Conservation (phyloP, 2,797 vertebrate genomes). For the Spizella passerina region DNA sequence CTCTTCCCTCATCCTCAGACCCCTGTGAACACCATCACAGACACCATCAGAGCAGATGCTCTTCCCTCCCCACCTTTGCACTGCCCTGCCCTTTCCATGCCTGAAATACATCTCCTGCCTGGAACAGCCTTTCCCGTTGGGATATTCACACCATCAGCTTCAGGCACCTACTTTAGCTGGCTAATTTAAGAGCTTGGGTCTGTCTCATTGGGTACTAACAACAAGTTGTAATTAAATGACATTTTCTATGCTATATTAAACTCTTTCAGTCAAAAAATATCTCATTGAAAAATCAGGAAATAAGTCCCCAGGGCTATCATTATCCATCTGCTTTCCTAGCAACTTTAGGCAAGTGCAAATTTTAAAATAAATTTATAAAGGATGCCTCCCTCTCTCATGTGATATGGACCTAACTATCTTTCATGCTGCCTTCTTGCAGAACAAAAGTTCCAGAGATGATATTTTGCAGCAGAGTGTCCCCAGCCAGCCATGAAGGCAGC, state of each 20-base stretch:
- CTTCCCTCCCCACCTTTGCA: neutral
- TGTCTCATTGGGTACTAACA: neutral
- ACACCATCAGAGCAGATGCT: neutral
- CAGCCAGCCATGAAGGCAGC: neutral
- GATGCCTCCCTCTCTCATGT: neutral
- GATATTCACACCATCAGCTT: neutral
- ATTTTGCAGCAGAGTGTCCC: neutral
- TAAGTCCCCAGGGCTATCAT: conserved; percentile 44
- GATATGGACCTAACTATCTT: neutral
- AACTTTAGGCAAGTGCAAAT: neutral
- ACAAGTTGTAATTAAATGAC: conserved; percentile 33
- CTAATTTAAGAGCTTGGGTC: conserved; percentile 35
- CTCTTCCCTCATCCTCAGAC: too few species aligned
- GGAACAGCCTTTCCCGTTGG: neutral
- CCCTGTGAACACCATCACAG: too few species aligned
- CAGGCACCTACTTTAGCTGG: neutral
- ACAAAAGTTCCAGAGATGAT: neutral
- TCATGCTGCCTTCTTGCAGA: neutral
- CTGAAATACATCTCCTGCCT: neutral
- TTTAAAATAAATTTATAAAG: neutral
- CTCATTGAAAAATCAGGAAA: conserved; percentile 45
- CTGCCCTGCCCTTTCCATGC: neutral
- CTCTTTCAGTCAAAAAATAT: conserved; percentile 49
- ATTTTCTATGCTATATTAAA: conserved; percentile 57
- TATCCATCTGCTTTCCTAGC: conserved; percentile 52